Base-by-base conservation (phyloP, 2,888 invertebrate genomes). In the Drosophila neotestacea region DNA sequence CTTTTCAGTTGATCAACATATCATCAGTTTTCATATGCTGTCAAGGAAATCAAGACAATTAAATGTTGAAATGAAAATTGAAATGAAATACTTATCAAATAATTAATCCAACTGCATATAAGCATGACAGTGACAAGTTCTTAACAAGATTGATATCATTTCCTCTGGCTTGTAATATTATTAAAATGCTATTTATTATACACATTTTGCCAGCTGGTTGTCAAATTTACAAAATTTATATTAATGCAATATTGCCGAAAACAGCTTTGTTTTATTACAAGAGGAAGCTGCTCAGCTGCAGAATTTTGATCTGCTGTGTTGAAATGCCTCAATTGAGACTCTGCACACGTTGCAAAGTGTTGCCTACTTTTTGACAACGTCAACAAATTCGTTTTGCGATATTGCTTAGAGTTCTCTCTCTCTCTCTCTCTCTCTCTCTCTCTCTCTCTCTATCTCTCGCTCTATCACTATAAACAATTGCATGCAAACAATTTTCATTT, bases 311-410 rank as follows among this genome's bases (percentile, higher is more conserved):
- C n/a, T 9, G 36, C 28, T 27, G 9, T 27, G 9, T 27, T 11
- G 44, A 41, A 30, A 28, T 27, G 4, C 13, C 9, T 16, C 58
- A 42, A 30, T 60, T 11, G 10, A 38, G 3, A 28, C 22, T 4
- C 41, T 32, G 13, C n/a, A 10, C 41, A 38, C 54, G 22, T 46
- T 32, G 38, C 39, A 32, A 32, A 61, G 41, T 55, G 74, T 71
- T 72, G 87, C 85, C 76, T 78, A 81, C 79, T 88, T 70, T 81
- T 61, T 50, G 89, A 85, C 78, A 34, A 55, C 46, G 28, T 6
- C 46, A 30, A 50, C 7, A 75, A 55, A 70, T 51, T 54, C 39
- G 27, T 36, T 27, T 27, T 27, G 36, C 1, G 22, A 22, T 50
- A 46, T 54, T 61, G 69, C 38, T 11, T 6, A 42, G 42, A 22